Evolutionary conservation across 2,888 invertebrate genomes (phyloP).

Genomic region (Rhingia rostrata): DNA sequence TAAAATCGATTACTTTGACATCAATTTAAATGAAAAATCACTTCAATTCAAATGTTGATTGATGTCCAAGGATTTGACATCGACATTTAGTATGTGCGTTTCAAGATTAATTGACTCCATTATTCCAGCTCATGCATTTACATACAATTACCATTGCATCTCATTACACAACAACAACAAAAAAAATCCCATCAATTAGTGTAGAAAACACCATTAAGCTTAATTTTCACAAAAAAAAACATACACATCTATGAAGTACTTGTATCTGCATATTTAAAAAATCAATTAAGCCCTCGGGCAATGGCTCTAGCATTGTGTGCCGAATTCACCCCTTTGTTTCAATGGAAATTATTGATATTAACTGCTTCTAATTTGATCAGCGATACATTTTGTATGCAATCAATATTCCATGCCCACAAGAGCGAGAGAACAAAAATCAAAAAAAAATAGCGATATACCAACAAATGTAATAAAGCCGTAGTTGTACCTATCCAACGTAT

Average conservation of each 20-base stretch:
- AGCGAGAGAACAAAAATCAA: not conserved
- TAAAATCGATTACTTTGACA: constrained; percentile 39
- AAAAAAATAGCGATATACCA: not conserved
- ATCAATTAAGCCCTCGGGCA: not conserved
- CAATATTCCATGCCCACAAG: constrained; percentile 32
- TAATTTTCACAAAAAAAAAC: not conserved
- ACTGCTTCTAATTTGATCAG: constrained; percentile 51
- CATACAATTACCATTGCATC: constrained; percentile 13
- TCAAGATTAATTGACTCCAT: constrained; percentile 41
- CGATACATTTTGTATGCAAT: constrained; percentile 51
- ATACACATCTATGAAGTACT: not conserved
- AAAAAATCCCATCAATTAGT: constrained; percentile 19
- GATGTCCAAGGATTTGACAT: constrained; percentile 52
- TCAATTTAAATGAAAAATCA: constrained; percentile 43
- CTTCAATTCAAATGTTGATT: constrained; percentile 40
- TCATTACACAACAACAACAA: not conserved
- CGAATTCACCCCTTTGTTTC: constrained; percentile 19
- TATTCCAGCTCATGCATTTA: not conserved
- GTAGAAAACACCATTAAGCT: constrained; percentile 3
- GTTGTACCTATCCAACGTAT: constrained; percentile 8
- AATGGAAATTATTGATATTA: constrained; percentile 38
- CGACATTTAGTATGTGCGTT: constrained; percentile 24
- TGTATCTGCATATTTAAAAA: not conserved
- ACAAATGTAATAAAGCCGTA: not conserved
- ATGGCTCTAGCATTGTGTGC: not conserved